Evolutionary conservation across 2,113 vertebrate genomes (phyloP).

Genomic region (Procavia capensis): DNA sequence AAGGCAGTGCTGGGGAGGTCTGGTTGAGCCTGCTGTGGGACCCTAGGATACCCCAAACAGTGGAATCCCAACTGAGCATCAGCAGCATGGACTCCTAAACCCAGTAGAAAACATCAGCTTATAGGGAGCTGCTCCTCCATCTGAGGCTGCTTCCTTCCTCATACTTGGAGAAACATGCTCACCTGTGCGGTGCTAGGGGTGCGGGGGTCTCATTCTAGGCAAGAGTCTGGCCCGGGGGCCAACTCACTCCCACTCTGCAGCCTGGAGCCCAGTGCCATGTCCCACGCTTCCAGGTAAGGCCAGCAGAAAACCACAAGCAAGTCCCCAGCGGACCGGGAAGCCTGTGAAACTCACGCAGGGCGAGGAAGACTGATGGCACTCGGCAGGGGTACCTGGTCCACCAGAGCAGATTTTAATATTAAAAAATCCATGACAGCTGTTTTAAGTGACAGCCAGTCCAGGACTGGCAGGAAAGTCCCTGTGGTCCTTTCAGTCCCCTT

Average conservation of each 20-base stretch:
- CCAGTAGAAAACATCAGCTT: rapidly evolving
- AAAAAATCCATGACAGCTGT: not conserved
- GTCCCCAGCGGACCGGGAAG: rapidly evolving
- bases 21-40: not conserved
- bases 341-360: not conserved
- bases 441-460: not conserved
- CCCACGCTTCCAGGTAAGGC: not conserved
- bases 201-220: not conserved
- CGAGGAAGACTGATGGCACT: not conserved
- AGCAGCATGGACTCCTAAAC: not conserved
- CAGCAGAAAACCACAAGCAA: not conserved
- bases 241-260: not conserved
- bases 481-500: not conserved
- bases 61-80: rapidly evolving
- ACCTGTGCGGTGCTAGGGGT: too few relatives aligned
- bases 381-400: not conserved
- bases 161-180: not conserved
- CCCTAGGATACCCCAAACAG: not conserved
- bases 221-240: rapidly evolving
- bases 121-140: rapidly evolving
- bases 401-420: not conserved
- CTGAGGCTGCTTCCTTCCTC: not conserved
- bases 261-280: not conserved
- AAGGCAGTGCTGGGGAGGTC: rapidly evolving
- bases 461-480: not conserved